Percentiles rank a stretch among this genome's conserved stretches.
phyloP scores from a whole-genome alignment of 2,113 vertebrate species.

The Corapipo altera region DNA sequence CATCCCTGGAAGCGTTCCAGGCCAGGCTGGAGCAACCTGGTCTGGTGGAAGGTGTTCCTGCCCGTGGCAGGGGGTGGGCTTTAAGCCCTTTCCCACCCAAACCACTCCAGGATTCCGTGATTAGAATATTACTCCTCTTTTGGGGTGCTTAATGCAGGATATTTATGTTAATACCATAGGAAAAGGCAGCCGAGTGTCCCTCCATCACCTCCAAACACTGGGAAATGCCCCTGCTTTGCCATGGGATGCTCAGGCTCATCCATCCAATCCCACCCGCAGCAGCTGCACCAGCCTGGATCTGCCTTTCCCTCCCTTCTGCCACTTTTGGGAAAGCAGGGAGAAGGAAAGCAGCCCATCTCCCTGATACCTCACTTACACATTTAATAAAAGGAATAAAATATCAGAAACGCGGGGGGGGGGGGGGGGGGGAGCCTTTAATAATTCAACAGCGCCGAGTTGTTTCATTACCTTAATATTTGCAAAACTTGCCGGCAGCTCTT shows the following conservation, averaged over 20 bases:
- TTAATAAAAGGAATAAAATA: conserved; percentile 65
- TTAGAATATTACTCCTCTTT: neutral
- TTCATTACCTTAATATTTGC: neutral
- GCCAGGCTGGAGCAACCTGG: neutral
- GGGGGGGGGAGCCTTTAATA: conserved; percentile 3
- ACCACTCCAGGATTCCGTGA: neutral
- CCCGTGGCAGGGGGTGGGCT: neutral
- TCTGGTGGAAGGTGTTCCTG: neutral
- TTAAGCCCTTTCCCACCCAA: neutral
- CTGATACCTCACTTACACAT: neutral
- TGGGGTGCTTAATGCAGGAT: neutral
- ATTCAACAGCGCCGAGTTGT: neutral
- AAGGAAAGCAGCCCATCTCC: neutral
- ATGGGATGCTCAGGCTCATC: neutral
- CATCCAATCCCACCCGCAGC: neutral
- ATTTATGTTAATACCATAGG: neutral
- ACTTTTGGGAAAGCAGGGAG: neutral
- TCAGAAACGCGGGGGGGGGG: neutral
- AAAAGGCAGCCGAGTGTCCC: neutral
- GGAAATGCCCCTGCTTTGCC: neutral
- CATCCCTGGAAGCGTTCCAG: neutral
- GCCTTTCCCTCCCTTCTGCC: neutral
- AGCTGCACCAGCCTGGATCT: neutral
- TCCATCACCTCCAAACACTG: neutral
- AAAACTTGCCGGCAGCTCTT: neutral